These are phyloP conservation scores for Troides aeacus DNA, from an alignment of 2,888 invertebrate genomes.

Conservation along the genomic window DNA sequence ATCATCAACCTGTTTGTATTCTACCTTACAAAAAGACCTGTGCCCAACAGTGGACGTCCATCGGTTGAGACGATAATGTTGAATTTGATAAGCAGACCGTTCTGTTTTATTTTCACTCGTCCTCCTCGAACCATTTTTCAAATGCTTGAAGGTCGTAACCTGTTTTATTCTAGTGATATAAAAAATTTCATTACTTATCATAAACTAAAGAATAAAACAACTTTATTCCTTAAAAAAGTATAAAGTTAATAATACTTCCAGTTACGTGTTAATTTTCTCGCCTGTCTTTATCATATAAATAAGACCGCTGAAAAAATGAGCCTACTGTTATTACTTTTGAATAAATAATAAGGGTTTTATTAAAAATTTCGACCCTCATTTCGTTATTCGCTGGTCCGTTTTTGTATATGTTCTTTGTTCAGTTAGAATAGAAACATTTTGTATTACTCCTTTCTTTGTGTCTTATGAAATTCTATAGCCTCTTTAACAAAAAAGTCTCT, in stretches of 20 bases:
- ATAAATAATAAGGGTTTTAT: constrained; percentile 78
- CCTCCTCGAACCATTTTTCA: too few species aligned
- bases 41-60: too few species aligned
- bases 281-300: background rate
- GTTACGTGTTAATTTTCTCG: background rate
- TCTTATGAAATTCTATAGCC: constrained; percentile 9
- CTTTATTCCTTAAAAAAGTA: too few species aligned
- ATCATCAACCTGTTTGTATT: too few species aligned
- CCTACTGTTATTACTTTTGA: constrained; percentile 40
- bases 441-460: constrained; percentile 12
- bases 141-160: too few species aligned
- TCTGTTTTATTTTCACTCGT: too few species aligned
- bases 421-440: constrained; percentile 55
- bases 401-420: constrained; percentile 56
- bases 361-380: constrained; percentile 76
- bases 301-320: background rate
- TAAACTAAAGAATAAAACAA: too few species aligned
- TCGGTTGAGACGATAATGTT: too few species aligned
- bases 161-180: too few species aligned
- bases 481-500: background rate
- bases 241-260: background rate
- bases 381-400: constrained; percentile 56
- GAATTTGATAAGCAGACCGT: too few species aligned
- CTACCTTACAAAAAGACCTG: too few species aligned
- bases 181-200: too few species aligned